Conservation (phyloP, 2,113 vertebrate genomes). For the Lagopus muta region DNA sequence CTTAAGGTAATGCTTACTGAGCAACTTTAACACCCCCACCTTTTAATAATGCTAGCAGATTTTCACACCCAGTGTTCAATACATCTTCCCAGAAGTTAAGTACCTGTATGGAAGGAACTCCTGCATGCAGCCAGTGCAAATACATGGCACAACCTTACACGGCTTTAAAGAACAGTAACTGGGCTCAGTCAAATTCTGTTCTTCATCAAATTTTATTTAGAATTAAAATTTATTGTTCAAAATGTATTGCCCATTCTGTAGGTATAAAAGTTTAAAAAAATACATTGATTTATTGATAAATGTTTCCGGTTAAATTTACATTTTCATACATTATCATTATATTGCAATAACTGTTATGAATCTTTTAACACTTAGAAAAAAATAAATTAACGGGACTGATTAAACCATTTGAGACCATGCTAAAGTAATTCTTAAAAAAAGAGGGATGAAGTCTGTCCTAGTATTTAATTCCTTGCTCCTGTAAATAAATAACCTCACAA, state of each 20-base stretch:
- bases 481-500: constrained; percentile 77
- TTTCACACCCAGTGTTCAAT: neutral
- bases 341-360: constrained; percentile 60
- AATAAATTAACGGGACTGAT: constrained; percentile 78
- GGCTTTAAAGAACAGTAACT: constrained; percentile 32
- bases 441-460: constrained; percentile 24
- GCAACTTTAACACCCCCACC: constrained; percentile 11
- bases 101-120: neutral
- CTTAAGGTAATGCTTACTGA: neutral
- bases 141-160: neutral
- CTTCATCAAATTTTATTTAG: constrained; percentile 73
- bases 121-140: neutral
- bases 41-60: neutral
- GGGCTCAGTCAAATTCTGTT: constrained; percentile 32
- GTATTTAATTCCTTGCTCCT: constrained; percentile 39
- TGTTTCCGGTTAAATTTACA: constrained; percentile 74
- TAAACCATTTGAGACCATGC: constrained; percentile 49
- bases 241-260: constrained; percentile 73
- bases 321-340: constrained; percentile 70
- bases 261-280: constrained; percentile 77
- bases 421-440: constrained; percentile 68
- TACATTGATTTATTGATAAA: constrained; percentile 75
- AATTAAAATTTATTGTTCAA: constrained; percentile 71
- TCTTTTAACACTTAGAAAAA: constrained; percentile 69
- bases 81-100: neutral